Percentiles rank a stretch among this genome's conserved stretches.
These are phyloP conservation scores for Cinclus mexicanus DNA, from an alignment of 2,113 vertebrate species.

Conservation along the genomic window DNA sequence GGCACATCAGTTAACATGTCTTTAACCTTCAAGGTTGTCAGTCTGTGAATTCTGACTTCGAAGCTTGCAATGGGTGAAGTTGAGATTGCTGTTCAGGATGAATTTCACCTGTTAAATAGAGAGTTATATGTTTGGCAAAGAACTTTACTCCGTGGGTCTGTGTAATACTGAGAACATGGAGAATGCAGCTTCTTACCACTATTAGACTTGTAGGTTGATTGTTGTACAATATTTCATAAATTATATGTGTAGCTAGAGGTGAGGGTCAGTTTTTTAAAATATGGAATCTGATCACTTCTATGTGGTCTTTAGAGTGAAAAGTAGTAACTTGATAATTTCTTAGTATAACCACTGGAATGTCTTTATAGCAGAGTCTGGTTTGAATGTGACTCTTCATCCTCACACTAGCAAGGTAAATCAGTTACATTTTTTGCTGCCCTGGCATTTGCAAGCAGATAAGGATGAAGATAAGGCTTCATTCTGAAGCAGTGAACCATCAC, in stretches of 20 bases:
- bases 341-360: background rate
- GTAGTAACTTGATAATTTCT: background rate
- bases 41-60: background rate
- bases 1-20: background rate
- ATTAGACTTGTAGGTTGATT: background rate
- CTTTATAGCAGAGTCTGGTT: background rate
- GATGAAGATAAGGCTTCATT: background rate
- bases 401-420: background rate
- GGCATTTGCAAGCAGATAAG: background rate
- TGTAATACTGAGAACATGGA: background rate
- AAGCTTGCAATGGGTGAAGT: background rate
- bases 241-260: background rate
- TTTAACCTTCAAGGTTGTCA: background rate
- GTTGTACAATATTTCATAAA: background rate
- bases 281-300: background rate
- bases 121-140: background rate
- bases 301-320: background rate
- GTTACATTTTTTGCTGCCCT: background rate
- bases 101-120: background rate
- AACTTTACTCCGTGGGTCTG: background rate
- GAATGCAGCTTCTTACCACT: background rate
- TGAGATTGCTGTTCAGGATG: background rate
- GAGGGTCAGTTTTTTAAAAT: background rate
- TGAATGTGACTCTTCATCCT: background rate
- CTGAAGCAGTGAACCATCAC: background rate